Base-by-base conservation (phyloP, 1,140 invertebrate species). In the Thaumatotibia leucotreta region DNA sequence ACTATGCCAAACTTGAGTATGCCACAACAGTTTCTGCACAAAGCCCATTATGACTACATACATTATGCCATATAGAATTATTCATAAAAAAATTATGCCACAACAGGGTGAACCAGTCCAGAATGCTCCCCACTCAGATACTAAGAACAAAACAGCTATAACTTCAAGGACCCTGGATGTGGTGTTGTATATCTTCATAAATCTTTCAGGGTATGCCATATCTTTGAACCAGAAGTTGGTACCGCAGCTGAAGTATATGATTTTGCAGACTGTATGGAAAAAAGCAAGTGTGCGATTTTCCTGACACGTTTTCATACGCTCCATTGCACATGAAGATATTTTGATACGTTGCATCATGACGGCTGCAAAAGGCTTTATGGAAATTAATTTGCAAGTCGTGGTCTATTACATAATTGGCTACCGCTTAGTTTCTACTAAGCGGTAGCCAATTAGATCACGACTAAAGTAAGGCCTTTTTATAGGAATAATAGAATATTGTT, bases 111-210 rank as follows among this genome's bases (percentile, higher is more conserved):
- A n/a, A n/a, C n/a, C n/a, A n/a, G n/a, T n/a, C n/a, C n/a, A 65
- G 23, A 76, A 69, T 1, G 73, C 65, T 2, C 61, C 45, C 22
- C 71, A 20, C 63, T 83, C 75, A 0, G 68, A 69, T 9, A 70
- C 2, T 4, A 80, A 61, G 6, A 83, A 68, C 1, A 66, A 2
- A 35, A 20, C 10, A 23, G 24, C 50, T 11, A 4, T n/a, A 9
- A 24, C 50, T 54, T 54, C 50, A 0, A 27, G 9, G 23, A 24
- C 23, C 9, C 4, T 22, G 5, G 50, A 24, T 24, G 4, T 27
- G 0, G 9, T 3, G 11, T n/a, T 54, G 23, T 54, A 54, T 11
- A 54, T 54, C n/a, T 14, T 54, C 10, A 27, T 54, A 0, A 24
- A 27, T 5, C n/a, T 24, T 27, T 20, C 20, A 4, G 50, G 20